Evolutionary conservation across 1,140 invertebrate species (phyloP), one percentile per base, ranked within the genome.

Genomic region (Diuraphis noxia): DNA sequence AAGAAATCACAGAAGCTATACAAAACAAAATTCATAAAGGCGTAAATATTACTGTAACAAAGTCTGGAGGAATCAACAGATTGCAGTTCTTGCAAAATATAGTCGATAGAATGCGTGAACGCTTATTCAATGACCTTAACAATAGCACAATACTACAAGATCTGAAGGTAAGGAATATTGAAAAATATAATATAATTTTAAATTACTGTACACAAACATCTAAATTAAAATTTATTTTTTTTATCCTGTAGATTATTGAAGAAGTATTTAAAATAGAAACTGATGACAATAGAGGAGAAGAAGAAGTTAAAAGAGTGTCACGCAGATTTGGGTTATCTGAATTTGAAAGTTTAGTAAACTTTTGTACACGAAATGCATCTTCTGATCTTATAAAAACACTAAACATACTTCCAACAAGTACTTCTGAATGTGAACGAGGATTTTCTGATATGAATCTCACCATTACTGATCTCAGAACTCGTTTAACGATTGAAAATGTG

Each of bases 271-370:
- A 81, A 79, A 79, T 13, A 38, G 72, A 34, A 79, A 79, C 72
- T 5, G 72, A 79, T 36, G 72, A 79, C 13, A 21, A 30, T 34
- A 36, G 30, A 30, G 63, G 63, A 77, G 10, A 77, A 77, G 77
- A 81, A 81, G 36, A 81, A 81, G 36, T 81, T 23, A 81, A 40
- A 38, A 79, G 4, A 79, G 13, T 79, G 77, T 79, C 77, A 21
- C 77, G 36, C 77, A 79, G 36, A 79, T 40, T 81, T 81, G 36
- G 38, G 23, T 36, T 81, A 81, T 81, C 77, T 38, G 77, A 79
- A 81, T 81, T 81, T 81, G 77, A 81, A 81, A 81, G 77, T 81
- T 38, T 81, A 81, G 36, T 81, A 40, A 38, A 81, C 36, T 81
- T 81, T 81, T 36, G 77, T 41, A 30, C 81, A 41, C 81, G 40